Base-by-base conservation (phyloP, 2,888 invertebrate genomes). In the Pristionchus maxplancki region DNA sequence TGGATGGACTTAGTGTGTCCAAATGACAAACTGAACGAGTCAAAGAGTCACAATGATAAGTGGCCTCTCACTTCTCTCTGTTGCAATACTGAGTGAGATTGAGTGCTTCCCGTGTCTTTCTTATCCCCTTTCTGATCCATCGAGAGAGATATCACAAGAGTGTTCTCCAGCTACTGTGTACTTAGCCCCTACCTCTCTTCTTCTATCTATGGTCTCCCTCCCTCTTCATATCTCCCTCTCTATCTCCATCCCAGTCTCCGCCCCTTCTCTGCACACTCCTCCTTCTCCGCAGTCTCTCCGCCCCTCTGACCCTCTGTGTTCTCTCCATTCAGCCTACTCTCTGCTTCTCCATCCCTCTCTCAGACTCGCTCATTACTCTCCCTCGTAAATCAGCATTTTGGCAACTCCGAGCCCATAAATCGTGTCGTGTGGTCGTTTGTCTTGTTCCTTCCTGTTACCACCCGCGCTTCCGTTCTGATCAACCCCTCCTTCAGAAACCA, bases 381-480 rank as follows among this genome's bases (percentile, higher is more conserved):
- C 86, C 67, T 87, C 86, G 86, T 87, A 87, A 87, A 87, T 87
- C 86, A 87, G 86, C 71, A 48, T 86, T 85, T 78, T 87, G 86
- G 86, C 86, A 87, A 87, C 50, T 87, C 50, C 15, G 20, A 87
- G 40, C 86, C 50, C 86, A 87, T 87, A 87, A 87, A 87, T 87
- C 58, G 67, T 58, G 34, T 58, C 48, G 44, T 87, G 28, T 34
- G 71, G 44, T 71, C 48, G 48, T 87, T 48, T 50, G 86, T 58
- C 86, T 31, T 50, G 17, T 24, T 62, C 37, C 37, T 50, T 44
- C 50, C 44, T 71, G 67, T 71, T 50, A 34, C 86, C 71, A 87
- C 71, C 67, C 67, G 44, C 67, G 15, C 20, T 48, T 44, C 50
- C 20, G 11, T 48, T 1, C 20, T 78, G 78, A 78, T 78, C 78